Percentiles rank a stretch among this genome's conserved stretches.
phyloP scores from a whole-genome alignment of 2,797 vertebrate genomes.

The Clarias pachynema region DNA sequence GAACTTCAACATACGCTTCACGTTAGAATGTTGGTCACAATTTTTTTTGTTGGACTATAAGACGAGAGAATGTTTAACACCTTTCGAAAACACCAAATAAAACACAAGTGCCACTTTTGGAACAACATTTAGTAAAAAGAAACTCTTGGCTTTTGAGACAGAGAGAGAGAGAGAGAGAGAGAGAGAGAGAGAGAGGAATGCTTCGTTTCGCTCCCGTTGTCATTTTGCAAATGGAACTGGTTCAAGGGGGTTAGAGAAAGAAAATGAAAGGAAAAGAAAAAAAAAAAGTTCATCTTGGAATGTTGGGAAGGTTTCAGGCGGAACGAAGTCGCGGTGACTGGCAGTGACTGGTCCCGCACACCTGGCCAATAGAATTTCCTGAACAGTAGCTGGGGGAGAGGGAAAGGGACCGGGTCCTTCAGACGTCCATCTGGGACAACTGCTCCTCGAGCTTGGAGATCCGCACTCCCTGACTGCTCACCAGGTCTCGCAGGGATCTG shows the following conservation, averaged over 20 bases:
- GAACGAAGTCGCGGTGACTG: conserved; percentile 78
- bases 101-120: conserved; percentile 61
- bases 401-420: conserved; percentile 63
- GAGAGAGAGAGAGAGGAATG: not conserved
- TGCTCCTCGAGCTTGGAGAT: conserved; percentile 95
- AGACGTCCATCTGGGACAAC: conserved; percentile 89
- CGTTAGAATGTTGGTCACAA: conserved; percentile 61
- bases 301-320: conserved; percentile 78
- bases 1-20: conserved; percentile 53
- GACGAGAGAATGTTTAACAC: conserved; percentile 64
- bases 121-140: conserved; percentile 40
- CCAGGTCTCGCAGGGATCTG: conserved; percentile 91
- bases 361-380: conserved; percentile 74
- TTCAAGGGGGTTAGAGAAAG: not conserved
- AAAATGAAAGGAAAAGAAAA: conserved; percentile 38
- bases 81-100: conserved; percentile 63
- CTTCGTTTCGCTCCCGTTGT: conserved; percentile 31
- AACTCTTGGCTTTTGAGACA: conserved; percentile 6
- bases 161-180: not conserved
- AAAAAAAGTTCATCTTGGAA: conserved; percentile 81
- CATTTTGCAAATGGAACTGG: conserved; percentile 30
- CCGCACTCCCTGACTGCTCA: conserved; percentile 92
- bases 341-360: conserved; percentile 74
- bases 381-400: conserved; percentile 64
- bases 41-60: conserved; percentile 58